These are phyloP conservation scores for Ditylenchus dipsaci DNA, from an alignment of 1,140 invertebrate genomes.

Conservation along the genomic window DNA sequence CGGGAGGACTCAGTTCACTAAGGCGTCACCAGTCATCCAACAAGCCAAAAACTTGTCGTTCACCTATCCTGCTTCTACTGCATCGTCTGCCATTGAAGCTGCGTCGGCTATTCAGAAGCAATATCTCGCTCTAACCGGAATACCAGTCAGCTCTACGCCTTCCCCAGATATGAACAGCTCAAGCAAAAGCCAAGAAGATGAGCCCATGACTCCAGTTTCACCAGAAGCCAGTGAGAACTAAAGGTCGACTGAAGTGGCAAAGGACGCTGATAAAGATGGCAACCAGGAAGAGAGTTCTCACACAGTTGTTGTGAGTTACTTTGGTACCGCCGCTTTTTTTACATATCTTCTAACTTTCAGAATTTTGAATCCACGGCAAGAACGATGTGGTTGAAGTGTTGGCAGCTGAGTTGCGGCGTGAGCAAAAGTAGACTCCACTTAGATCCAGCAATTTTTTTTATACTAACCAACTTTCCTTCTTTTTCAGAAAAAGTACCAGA, in stretches of 20 bases:
- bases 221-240: background rate
- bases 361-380: conserved; percentile 38
- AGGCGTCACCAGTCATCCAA: background rate
- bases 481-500: conserved; percentile 44
- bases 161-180: background rate
- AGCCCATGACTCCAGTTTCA: background rate
- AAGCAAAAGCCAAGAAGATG: background rate
- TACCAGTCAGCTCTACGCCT: too few species aligned
- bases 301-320: background rate
- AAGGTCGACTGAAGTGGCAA: background rate
- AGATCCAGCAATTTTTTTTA: too few species aligned
- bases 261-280: background rate
- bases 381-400: conserved; percentile 31
- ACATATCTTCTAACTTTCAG: conserved; percentile 12
- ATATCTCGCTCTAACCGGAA: too few species aligned
- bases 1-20: too few species aligned
- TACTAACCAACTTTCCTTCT: too few species aligned
- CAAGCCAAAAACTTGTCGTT: background rate
- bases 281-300: conserved; percentile 4
- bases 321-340: background rate
- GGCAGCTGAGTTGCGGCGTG: conserved; percentile 29
- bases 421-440: too few species aligned
- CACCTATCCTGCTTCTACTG: background rate
- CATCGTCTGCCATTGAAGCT: background rate
- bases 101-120: too few species aligned